Base-by-base conservation (phyloP, 2,888 invertebrate genomes). In the Mythimna ferrago region DNA sequence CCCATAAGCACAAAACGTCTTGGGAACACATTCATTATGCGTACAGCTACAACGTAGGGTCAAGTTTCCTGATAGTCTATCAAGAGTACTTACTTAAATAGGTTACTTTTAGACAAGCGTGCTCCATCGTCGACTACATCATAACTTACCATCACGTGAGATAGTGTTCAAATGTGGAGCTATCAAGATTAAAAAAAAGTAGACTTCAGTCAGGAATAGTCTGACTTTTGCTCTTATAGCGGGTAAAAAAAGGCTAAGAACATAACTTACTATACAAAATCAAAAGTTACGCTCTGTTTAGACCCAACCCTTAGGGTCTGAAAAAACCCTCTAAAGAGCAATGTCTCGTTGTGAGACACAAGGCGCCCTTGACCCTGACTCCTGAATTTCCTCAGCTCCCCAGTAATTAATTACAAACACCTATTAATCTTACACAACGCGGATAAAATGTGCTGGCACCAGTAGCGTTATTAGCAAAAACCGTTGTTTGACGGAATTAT, bases 391-490 rank as follows among this genome's bases (percentile, higher is more conserved):
- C 51, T 53, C 7, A 2, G 14, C 48, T 10, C 26, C 14, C 32
- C 56, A n/a, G 56, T 54, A 56, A 84, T 75, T 84, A 82, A 84
- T 84, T 79, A 84, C 71, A 11, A 19, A 35, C 67, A 71, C 60
- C 78, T 68, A 84, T 84, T 84, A 84, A 84, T 84, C 84, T 78
- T 81, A 58, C 21, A 60, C 61, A 48, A 71, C 48, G 63, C 62
- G 63, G 73, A 77, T 73, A 74, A 78, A 84, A 76, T 78, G 21
- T 82, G 85, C 75, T 75, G 32, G 71, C 67, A 75, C 74, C 62
- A 38, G 26, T 51, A 26, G 71, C 63, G 38, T 68, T 75, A 77
- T 68, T 66, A 78, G 51, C 80, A 82, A 82, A 80, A 76, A 78
- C 35, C 35, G 51, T 63, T 75, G 80, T 73, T 69, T 26, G 26